phyloP scores from a whole-genome alignment of 2,113 vertebrate genomes.

The Carassius auratus region DNA sequence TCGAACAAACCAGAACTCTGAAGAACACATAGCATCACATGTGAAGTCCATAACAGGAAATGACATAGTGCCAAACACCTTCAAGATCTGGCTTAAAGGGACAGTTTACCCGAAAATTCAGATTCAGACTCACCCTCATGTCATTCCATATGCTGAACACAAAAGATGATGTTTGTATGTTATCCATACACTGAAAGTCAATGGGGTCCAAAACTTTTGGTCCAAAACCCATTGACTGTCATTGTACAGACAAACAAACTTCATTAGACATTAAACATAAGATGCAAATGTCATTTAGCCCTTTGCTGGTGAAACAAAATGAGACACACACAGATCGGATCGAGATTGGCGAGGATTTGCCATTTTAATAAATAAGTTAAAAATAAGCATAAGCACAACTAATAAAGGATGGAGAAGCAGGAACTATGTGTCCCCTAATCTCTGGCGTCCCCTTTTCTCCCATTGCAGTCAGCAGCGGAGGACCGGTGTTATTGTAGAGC shows the following conservation, averaged over 20 bases:
- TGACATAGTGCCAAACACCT: not conserved
- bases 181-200: not conserved
- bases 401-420: slow-evolving; percentile 22
- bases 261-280: slow-evolving; percentile 31
- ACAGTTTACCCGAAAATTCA: not conserved
- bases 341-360: slow-evolving; percentile 3
- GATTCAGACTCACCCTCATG: not conserved
- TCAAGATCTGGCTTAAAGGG: not conserved
- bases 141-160: not conserved
- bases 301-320: slow-evolving; percentile 66
- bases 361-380: slow-evolving; percentile 55
- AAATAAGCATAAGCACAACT: slow-evolving; percentile 45
- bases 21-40: slow-evolving; percentile 16
- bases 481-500: slow-evolving; percentile 52
- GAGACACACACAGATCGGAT: slow-evolving; percentile 20
- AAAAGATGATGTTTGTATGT: not conserved
- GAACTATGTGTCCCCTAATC: not conserved
- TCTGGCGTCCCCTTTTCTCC: slow-evolving; percentile 16
- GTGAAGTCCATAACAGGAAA: not conserved
- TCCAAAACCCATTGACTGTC: not conserved
- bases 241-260: slow-evolving; percentile 4
- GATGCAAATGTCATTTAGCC: slow-evolving; percentile 73
- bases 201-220: not conserved
- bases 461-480: slow-evolving; percentile 49
- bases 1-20: slow-evolving; percentile 17